A percentile compares a stretch with the other conserved stretches of the same genome.
Evolutionary conservation across 2,113 vertebrate species (phyloP).

Genomic region (Coturnix japonica): DNA sequence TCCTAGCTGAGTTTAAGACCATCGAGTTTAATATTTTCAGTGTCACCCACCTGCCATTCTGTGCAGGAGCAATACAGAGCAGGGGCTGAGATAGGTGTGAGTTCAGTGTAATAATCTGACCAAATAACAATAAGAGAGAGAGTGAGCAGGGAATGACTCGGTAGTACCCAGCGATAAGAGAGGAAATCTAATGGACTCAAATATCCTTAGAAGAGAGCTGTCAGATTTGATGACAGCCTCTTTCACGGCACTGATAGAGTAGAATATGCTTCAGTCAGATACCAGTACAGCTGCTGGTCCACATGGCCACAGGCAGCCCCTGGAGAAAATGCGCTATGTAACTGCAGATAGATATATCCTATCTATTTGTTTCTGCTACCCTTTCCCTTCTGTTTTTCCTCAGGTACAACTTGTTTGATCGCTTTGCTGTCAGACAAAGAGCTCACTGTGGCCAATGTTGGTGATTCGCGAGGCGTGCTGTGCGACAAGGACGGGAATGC

Average conservation of each 20-base stretch:
- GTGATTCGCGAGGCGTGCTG: constrained; percentile 93
- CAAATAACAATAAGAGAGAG: constrained; percentile 18
- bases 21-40: not conserved
- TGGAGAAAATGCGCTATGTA: not conserved
- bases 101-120: not conserved
- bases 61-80: not conserved
- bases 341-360: not conserved
- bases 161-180: not conserved
- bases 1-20: not conserved
- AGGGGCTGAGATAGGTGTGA: not conserved
- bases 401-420: constrained; percentile 97
- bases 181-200: not conserved
- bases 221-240: constrained; percentile 24
- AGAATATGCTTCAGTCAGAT: not conserved
- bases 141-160: not conserved
- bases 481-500: constrained; percentile 97
- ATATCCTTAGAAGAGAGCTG: constrained; percentile 32
- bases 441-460: constrained; percentile 95
- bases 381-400: not conserved
- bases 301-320: not conserved
- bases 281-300: not conserved
- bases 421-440: constrained; percentile 94
- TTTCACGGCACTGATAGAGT: not conserved
- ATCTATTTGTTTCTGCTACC: not conserved
- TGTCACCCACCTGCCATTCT: not conserved